These are phyloP conservation scores for Phengaris arion DNA, from an alignment of 2,888 invertebrate species.

Conservation along the genomic window DNA sequence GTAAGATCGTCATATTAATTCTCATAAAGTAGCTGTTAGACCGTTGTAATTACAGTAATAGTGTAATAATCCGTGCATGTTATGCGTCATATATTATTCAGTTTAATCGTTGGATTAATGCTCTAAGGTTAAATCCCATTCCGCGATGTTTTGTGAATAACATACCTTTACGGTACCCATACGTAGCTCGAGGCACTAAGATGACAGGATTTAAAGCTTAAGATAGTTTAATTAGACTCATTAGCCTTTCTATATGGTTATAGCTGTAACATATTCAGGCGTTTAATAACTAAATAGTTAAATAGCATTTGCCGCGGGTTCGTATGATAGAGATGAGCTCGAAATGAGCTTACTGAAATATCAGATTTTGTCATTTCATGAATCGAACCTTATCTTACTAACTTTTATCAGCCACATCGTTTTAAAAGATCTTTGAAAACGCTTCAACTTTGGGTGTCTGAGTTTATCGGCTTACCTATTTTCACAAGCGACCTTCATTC, in stretches of 20 bases:
- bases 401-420: no score
- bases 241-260: background rate
- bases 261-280: background rate
- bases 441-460: no score
- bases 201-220: conserved; percentile 22
- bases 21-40: background rate
- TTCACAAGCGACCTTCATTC: background rate
- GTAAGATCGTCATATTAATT: background rate
- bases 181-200: background rate
- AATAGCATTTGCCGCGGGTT: background rate
- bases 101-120: background rate
- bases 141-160: conserved; percentile 6
- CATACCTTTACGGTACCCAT: background rate
- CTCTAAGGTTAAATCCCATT: background rate
- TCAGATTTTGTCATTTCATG: no score
- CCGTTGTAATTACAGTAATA: conserved; percentile 11
- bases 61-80: background rate
- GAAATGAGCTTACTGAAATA: no score
- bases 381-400: no score
- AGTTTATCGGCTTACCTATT: no score
- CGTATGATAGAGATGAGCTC: no score
- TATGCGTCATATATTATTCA: conserved; percentile 10
- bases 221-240: conserved; percentile 5
- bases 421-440: no score
- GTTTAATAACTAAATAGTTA: background rate